Conservation (phyloP, 2,888 invertebrate genomes). For the Andrena minutula region DNA sequence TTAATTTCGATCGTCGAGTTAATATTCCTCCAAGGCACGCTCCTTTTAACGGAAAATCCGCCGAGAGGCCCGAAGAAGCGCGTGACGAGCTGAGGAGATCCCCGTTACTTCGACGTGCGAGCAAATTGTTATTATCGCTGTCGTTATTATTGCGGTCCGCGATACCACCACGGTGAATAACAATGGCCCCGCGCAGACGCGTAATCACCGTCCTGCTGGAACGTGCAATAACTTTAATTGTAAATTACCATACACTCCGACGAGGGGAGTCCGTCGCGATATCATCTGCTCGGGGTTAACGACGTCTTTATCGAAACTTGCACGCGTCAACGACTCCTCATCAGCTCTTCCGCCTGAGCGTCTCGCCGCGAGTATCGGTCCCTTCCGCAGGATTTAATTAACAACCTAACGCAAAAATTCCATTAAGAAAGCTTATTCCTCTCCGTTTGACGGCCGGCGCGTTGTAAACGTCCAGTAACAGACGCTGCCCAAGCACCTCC, state of each 20-base stretch:
- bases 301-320: constrained; percentile 36
- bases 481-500: constrained; percentile 1
- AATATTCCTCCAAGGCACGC: background rate
- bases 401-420: too few species aligned
- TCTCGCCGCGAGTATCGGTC: too few species aligned
- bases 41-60: constrained; percentile 27
- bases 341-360: too few species aligned
- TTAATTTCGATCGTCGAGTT: background rate
- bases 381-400: too few species aligned
- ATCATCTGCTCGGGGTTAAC: constrained; percentile 19
- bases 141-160: constrained; percentile 55
- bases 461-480: constrained; percentile 2
- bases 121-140: constrained; percentile 60
- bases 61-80: constrained; percentile 13
- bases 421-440: too few species aligned
- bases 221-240: constrained; percentile 54
- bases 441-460: too few species aligned
- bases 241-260: constrained; percentile 52
- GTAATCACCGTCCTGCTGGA: constrained; percentile 21
- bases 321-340: background rate
- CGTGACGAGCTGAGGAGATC: background rate
- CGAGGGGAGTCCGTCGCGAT: constrained; percentile 33
- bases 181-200: constrained; percentile 44
- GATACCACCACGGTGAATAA: constrained; percentile 47
- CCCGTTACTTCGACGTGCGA: constrained; percentile 50